Evolutionary conservation across 92 coral and sea anemone genomes (phyloP).

Genomic region (Umimayanthus chanpuru): DNA sequence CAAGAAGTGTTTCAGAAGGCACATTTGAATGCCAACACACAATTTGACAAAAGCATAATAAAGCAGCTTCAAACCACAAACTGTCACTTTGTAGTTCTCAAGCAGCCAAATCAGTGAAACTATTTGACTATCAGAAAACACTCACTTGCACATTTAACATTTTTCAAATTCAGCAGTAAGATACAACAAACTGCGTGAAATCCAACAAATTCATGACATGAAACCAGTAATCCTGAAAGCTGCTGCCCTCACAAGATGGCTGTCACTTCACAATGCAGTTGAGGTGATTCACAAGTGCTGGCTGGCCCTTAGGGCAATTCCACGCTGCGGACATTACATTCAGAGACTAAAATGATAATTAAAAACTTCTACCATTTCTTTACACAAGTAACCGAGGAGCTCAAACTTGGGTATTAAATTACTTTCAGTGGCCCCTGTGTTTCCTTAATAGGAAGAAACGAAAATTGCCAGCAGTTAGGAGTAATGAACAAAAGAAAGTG

Average conservation of each 20-base stretch:
- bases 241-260: constrained; percentile 36
- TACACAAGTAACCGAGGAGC: no score
- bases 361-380: no score
- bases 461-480: no score
- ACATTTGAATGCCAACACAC: not conserved
- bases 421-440: no score
- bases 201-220: constrained; percentile 30
- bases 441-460: no score
- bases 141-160: constrained; percentile 5
- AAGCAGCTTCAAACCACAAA: constrained; percentile 38
- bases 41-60: constrained; percentile 1
- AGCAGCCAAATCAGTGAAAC: constrained; percentile 26
- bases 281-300: constrained; percentile 15
- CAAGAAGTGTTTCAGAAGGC: constrained; percentile 1
- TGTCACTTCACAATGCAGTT: constrained; percentile 37
- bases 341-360: no score
- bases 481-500: no score
- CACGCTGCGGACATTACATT: no score
- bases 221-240: constrained; percentile 37
- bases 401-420: no score
- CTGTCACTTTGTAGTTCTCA: constrained; percentile 26
- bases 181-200: constrained; percentile 38
- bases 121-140: constrained; percentile 23
- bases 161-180: constrained; percentile 15
- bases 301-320: constrained; percentile 42